Base-by-base conservation (phyloP, 2,797 vertebrate species). In the Anguilla marmorata region DNA sequence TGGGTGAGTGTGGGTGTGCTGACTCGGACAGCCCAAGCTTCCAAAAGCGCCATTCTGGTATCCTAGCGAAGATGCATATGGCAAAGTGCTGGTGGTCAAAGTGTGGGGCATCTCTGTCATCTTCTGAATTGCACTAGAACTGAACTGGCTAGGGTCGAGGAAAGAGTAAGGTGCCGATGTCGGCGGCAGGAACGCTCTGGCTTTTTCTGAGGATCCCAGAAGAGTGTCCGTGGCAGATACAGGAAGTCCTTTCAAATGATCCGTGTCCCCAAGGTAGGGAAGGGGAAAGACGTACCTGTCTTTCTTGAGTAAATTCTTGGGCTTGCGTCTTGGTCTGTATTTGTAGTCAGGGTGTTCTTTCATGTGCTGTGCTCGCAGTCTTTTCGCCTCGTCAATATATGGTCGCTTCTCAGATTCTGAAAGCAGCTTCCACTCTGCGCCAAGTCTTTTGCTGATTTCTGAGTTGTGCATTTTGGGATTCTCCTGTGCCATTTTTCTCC, bases 1-100 rank as follows among this genome's bases (percentile, higher is more conserved):
- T 93, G 98, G 98, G 95, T 99, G 98, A 91, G 98, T 99, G 96
- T 99, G 98, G 92, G 98, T 99, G 94, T 99, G 98, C 95, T 99
- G 98, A 92, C 97, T 98, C 89, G 97, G 98, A 95, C 98, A 99
- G 93, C 97, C 97, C 90, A 99, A 96, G 93, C 98, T 96, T 93
- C 98, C 97, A 89, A 99, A 99, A 89, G 98, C 98, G 94, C 98
- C 97, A 94, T 98, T 98, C 96, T 99, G 98, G 96, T 99, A 99
- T 96, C 98, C 98, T 96, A 99, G 95, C 89, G 98, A 98, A 92
- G 98, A 99, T 88, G 98, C 98, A 95, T 99, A 99, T 89, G 98
- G 97, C 95, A 99, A 96, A 89, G 97, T 96, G 96, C 97, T 94
- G 95, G 97, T 96, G 94, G 97, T 97, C 96, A 99, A 95, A 93